A percentile compares a stretch with the other conserved stretches of the same genome.
Evolutionary conservation across 2,888 invertebrate genomes (phyloP).

Genomic region (Taenaris catops): DNA sequence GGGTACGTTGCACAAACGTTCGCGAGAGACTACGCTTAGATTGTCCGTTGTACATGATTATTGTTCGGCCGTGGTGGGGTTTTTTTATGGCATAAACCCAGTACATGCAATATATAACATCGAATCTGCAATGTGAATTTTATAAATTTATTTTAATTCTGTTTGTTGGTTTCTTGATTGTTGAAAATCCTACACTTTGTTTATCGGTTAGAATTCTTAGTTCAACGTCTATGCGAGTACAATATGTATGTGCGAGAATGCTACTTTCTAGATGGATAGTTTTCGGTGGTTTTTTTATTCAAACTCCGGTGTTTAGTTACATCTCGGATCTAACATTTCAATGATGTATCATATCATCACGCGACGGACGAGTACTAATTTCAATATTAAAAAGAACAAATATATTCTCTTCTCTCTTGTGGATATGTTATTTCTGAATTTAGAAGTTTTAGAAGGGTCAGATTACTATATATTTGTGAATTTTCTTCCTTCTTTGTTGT

Average conservation of each 20-base stretch:
- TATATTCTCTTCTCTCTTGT: too few species aligned
- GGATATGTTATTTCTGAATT: too few species aligned
- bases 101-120: slow-evolving; percentile 24
- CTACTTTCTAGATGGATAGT: too few species aligned
- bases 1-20: slow-evolving; percentile 22
- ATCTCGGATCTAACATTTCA: too few species aligned
- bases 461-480: too few species aligned
- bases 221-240: slow-evolving; percentile 3
- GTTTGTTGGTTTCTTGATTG: background rate
- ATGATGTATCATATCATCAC: too few species aligned
- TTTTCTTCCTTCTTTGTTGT: too few species aligned
- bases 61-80: slow-evolving; percentile 16
- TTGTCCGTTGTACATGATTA: slow-evolving; percentile 20
- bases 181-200: slow-evolving; percentile 1
- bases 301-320: too few species aligned
- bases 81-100: slow-evolving; percentile 12
- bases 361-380: too few species aligned
- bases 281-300: too few species aligned
- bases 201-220: background rate
- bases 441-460: too few species aligned
- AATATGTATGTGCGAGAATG: slow-evolving; percentile 6
- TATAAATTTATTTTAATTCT: slow-evolving; percentile 5
- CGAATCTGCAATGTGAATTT: slow-evolving; percentile 20
- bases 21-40: slow-evolving; percentile 18
- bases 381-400: too few species aligned